Evolutionary conservation across 2,797 vertebrate species (phyloP), one percentile per base, ranked within the genome.

Genomic region (Sitta carolinensis): DNA sequence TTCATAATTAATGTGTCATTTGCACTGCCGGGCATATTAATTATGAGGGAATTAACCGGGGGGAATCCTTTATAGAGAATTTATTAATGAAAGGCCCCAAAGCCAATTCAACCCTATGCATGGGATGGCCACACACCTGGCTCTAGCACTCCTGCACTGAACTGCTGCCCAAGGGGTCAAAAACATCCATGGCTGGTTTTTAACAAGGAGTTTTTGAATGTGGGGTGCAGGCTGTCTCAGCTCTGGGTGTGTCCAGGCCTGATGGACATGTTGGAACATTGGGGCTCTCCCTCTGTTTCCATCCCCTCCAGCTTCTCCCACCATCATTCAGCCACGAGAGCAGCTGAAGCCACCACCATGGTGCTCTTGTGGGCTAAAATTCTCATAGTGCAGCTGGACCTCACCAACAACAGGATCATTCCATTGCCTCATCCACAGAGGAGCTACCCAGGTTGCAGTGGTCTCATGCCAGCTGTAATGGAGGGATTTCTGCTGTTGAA

Each of bases 1-100:
- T 81, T 66, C 75, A 73, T 87, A 79, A 94, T 93, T 89, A 63
- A 90, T 59, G 38, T 84, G 45, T 69, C 30, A 9, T 48, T 90
- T 77, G 66, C 32, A 25, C 36, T 69, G 32, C n/a, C 5, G 2
- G 43, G 47, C 22, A 1, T 34, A 81, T 72, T 77, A 86, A 68
- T 62, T 86, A 64, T 13, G 34, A 51, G 40, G 27, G 48, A 54
- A 74, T 22, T 23, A 86, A 83, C 34, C 62, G 66, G 8, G 4
- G 34, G 47, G 55, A 68, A 59, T 73, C 20, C 21, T 72, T 57
- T 29, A 18, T 15, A 22, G 0, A 11, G 34, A 30, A 18, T 34
- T 38, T 55, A 9, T 67, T n/a, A 79, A 18, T 30, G 30, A 40
- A 57, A 72, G n/a, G 38, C 23, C 50, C 57, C 42, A 16, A 55